phyloP scores from a whole-genome alignment of 2,797 vertebrate genomes.

The Pseudomugil gertrudae region DNA sequence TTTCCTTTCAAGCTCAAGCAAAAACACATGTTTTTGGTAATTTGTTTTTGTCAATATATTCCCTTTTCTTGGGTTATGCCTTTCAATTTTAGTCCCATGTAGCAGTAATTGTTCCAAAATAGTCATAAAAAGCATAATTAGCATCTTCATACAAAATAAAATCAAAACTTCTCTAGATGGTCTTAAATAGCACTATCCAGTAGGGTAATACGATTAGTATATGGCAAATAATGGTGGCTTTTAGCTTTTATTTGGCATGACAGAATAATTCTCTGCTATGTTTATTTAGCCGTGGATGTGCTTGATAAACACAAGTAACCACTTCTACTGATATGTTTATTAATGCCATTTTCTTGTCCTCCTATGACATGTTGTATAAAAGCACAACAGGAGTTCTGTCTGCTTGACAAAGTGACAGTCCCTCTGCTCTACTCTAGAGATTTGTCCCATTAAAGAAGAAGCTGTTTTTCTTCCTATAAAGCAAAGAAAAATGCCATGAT shows the following conservation, averaged over 20 bases:
- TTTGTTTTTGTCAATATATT: neutral
- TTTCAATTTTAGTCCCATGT: neutral
- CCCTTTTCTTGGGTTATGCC: neutral
- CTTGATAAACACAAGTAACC: conserved; percentile 11
- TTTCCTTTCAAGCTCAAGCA: conserved; percentile 13
- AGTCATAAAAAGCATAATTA: neutral
- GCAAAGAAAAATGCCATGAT: too few species aligned
- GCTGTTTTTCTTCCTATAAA: too few species aligned
- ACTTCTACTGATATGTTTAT: conserved; percentile 10
- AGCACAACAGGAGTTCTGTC: neutral
- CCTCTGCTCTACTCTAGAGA: too few species aligned
- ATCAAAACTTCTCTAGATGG: neutral
- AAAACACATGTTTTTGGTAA: conserved; percentile 14
- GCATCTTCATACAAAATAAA: neutral
- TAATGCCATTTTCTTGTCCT: conserved; percentile 1
- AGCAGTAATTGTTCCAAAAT: too few species aligned
- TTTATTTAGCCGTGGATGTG: neutral
- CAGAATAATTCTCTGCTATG: conserved; percentile 1
- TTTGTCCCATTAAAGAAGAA: too few species aligned
- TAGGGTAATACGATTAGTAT: neutral
- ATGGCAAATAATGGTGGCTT: neutral
- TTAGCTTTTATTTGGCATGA: neutral
- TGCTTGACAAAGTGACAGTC: too few species aligned
- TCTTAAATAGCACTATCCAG: neutral
- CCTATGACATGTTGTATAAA: neutral